Percentiles rank a stretch among this genome's conserved stretches.
Evolutionary conservation across 2,797 vertebrate genomes (phyloP).

Genomic region (Eulemur mongoz): DNA sequence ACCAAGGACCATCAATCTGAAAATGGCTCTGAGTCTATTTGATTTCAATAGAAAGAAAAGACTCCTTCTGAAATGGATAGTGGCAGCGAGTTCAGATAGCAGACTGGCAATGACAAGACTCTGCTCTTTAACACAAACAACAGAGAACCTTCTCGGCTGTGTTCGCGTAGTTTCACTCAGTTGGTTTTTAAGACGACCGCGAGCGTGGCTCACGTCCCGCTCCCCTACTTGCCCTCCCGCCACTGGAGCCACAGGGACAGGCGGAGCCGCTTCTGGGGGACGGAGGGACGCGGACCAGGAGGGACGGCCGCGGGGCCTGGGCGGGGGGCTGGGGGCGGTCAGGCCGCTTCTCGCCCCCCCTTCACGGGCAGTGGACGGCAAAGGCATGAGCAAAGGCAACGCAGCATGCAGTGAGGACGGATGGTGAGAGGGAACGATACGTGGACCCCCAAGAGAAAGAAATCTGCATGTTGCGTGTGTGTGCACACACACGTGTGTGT

Average conservation of each 20-base stretch:
- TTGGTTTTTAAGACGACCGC: accelerated
- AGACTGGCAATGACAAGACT: background rate
- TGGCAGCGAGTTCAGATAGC: constrained; percentile 35
- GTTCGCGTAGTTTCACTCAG: accelerated
- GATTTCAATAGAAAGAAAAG: constrained; percentile 43
- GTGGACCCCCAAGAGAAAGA: too few relatives aligned
- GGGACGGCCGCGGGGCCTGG: accelerated
- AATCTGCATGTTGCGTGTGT: background rate
- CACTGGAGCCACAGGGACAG: accelerated
- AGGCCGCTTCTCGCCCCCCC: too few relatives aligned
- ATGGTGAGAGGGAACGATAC: accelerated
- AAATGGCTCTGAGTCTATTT: constrained; percentile 56
- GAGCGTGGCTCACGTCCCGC: accelerated
- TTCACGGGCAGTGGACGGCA: accelerated
- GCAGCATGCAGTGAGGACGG: accelerated
- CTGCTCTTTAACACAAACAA: background rate
- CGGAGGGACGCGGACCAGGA: too few relatives aligned
- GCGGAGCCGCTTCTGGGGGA: accelerated
- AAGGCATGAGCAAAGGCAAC: accelerated
- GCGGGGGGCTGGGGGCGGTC: too few relatives aligned
- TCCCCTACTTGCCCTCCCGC: background rate
- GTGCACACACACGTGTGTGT: background rate
- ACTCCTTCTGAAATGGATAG: constrained; percentile 17
- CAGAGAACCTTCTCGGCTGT: background rate
- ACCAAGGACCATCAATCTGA: constrained; percentile 73